Base-by-base conservation (phyloP, 2,113 vertebrate species). In the Channa argus region DNA sequence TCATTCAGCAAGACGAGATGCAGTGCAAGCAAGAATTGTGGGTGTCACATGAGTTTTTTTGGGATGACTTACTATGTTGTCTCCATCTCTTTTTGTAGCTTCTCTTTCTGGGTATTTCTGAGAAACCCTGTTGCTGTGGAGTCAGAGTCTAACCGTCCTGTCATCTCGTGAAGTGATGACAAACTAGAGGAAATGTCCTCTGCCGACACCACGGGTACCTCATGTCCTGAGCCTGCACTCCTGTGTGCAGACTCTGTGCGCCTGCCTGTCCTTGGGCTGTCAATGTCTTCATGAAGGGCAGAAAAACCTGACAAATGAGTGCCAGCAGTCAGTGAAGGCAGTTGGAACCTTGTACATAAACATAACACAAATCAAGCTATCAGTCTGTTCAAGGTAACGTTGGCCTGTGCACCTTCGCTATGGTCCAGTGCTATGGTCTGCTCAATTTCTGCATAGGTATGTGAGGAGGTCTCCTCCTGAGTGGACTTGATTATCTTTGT, bases 141-240 rank as follows among this genome's bases (percentile, higher is more conserved):
- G 11, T 94, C 95, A 6, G 90, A 89, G 11, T 95, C 95, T 0
- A 82, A 83, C 86, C 85, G 94, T 64, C 93, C 91, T 52, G 89
- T 85, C 5, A 83, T 82, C 65, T 98, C 96, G 14, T 94, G 95
- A 65, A 96, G 95, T 0, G 94, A 95, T 62, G 96, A 96, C 71
- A 93, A 94, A 83, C 95, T 96, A 63, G 91, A 92, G 79, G 96
- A 97, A 58, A 96, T 89, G 0, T 98, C 96, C 84, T 99, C 97
- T 70, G 96, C 95, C 0, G 96, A 97, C 63, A 97, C 97, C 3
- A 97, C 79, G 1, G 96, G 96, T 7, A 97, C 96, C 3, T 95
- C 93, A n/a, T 93, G 88, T 44, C 85, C 89, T 47, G 87, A 88
- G 33, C 82, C 63, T 89, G 11, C 85, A 61, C 51, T 83, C 59